Conservation (phyloP, 1,140 invertebrate genomes). For the Diploscapter pachys region DNA sequence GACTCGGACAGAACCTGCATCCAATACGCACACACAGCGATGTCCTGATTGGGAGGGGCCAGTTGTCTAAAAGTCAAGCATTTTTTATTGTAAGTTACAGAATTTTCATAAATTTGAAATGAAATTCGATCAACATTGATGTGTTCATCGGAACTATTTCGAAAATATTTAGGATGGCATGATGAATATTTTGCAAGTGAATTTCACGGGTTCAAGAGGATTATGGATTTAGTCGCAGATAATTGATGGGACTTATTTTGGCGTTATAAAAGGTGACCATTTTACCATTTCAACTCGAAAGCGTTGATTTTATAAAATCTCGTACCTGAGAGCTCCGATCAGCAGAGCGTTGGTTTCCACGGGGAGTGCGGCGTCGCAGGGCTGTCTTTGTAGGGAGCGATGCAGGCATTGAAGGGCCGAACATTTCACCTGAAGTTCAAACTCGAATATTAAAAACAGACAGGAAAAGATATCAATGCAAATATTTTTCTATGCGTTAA, state of each 20-base stretch:
- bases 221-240: no score
- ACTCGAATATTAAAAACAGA: background rate
- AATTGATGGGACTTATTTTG: no score
- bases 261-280: no score
- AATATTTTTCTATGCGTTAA: background rate
- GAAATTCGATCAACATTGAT: no score
- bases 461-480: conserved; percentile 4
- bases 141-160: no score
- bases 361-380: conserved; percentile 39
- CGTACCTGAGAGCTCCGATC: conserved; percentile 26
- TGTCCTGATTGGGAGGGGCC: conserved; percentile 33
- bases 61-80: conserved; percentile 13
- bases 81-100: conserved; percentile 7
- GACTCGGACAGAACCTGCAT: conserved; percentile 46
- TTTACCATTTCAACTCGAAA: background rate
- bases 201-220: no score
- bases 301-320: conserved; percentile 3
- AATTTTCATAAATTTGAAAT: no score
- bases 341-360: conserved; percentile 37
- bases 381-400: conserved; percentile 41
- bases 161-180: no score
- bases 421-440: conserved; percentile 40
- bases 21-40: conserved; percentile 47
- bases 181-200: no score
- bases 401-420: conserved; percentile 46